phyloP scores from a whole-genome alignment of 2,888 invertebrate genomes.

The Chymomyza fuscimana region DNA sequence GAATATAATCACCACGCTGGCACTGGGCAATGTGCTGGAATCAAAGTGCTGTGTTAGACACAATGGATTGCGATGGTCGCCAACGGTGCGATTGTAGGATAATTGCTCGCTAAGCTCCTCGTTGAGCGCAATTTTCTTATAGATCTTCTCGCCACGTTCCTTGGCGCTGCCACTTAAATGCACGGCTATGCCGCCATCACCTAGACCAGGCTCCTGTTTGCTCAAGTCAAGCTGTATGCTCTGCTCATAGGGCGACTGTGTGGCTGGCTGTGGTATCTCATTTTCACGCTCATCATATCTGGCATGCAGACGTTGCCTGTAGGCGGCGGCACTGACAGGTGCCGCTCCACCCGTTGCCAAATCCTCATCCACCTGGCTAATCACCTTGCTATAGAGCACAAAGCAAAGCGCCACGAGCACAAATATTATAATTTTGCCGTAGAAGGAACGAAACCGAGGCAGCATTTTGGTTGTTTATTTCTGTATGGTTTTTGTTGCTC shows the following conservation, averaged over 20 bases:
- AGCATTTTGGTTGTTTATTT: slow-evolving; percentile 66
- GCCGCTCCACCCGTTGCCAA: slow-evolving; percentile 11
- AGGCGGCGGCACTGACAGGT: slow-evolving; percentile 24
- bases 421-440: slow-evolving; percentile 77
- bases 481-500: slow-evolving; percentile 1
- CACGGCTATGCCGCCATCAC: slow-evolving; percentile 86
- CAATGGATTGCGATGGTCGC: slow-evolving; percentile 77
- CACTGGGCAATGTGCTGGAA: slow-evolving; percentile 83
- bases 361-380: slow-evolving; percentile 46
- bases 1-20: slow-evolving; percentile 92
- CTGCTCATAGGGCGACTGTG: slow-evolving; percentile 64
- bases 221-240: slow-evolving; percentile 83
- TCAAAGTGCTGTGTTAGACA: slow-evolving; percentile 81
- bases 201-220: slow-evolving; percentile 85
- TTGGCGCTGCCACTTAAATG: slow-evolving; percentile 85
- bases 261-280: slow-evolving; percentile 52
- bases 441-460: slow-evolving; percentile 78
- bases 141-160: slow-evolving; percentile 84
- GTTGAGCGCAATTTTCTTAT: slow-evolving; percentile 92
- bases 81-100: slow-evolving; percentile 87
- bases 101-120: slow-evolving; percentile 93
- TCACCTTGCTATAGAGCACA: slow-evolving; percentile 76
- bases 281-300: slow-evolving; percentile 50
- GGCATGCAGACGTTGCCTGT: slow-evolving; percentile 30
- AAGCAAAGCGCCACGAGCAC: slow-evolving; percentile 75